Evolutionary conservation across 2,113 vertebrate species (phyloP).

Genomic region (Malurus cyaneus): DNA sequence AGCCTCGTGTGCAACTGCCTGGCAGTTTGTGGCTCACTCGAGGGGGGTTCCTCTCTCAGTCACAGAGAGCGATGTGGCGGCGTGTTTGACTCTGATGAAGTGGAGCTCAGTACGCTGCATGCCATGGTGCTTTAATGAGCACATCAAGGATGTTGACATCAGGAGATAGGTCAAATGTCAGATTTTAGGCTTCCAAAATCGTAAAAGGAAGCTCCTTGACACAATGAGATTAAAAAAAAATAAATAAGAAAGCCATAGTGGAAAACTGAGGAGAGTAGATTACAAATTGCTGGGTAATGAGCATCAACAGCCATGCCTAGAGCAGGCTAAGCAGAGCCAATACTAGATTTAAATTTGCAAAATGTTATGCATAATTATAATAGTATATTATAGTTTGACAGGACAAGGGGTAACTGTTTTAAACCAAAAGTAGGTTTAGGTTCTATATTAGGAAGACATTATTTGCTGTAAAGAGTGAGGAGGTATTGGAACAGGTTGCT

Average conservation of each 20-base stretch:
- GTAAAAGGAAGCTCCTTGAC: neutral
- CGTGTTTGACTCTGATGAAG: neutral
- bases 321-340: neutral
- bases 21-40: neutral
- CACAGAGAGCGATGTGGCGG: accelerated
- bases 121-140: neutral
- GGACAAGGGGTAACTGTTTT: neutral
- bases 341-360: neutral
- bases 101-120: accelerated
- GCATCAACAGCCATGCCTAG: neutral
- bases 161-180: neutral
- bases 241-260: too few relatives aligned
- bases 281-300: neutral
- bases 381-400: neutral
- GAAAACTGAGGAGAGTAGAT: neutral
- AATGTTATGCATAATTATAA: neutral
- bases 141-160: neutral
- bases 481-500: neutral
- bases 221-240: neutral
- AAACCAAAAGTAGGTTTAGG: neutral
- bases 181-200: neutral
- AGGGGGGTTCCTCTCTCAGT: neutral
- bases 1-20: neutral
- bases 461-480: neutral
- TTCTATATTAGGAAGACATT: neutral